Base-by-base conservation (phyloP, 2,888 invertebrate genomes). In the Drosophila putrida region DNA sequence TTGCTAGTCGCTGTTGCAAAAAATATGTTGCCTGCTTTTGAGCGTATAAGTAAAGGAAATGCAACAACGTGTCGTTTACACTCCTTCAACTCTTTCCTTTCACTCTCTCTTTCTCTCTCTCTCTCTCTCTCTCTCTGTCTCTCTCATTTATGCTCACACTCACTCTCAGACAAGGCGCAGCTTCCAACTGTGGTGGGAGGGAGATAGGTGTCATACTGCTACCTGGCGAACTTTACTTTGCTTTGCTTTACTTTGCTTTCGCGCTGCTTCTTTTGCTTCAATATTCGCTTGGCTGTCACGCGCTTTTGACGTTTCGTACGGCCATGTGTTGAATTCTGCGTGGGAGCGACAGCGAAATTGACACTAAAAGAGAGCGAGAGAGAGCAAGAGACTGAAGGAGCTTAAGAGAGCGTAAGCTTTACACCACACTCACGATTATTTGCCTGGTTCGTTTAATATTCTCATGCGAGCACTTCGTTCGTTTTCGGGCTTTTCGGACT, bases 11-110 rank as follows among this genome's bases (percentile, higher is more conserved):
- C 36, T 57, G 44, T 66, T 15, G 62, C 59, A 62, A 59, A 62
- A 59, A 70, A 63, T 49, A 43, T 58, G 69, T 53, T 75, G 84
- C 80, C 75, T 68, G 55, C 77, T 77, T 85, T 69, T 70, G 61
- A 71, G 78, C 83, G 70, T 59, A 39, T 44, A 51, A 57, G 69
- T 75, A 64, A 71, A 77, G 69, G 78, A 78, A 83, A 89, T 85
- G 85, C 85, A 85, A 85, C 85, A 85, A 85, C 89, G 89, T 85
- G 85, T 79, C 85, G 75, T 71, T 81, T 60, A 61, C 74, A 76
- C 87, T 75, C 82, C 63, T 41, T 39, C 39, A 43, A 35, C 62
- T 39, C 46, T 43, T 36, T 9, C 36, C 31, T 35, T 38, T 27
- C 36, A 13, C 43, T 6, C 41, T 6, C 55, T 28, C 49, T 15